Base-by-base conservation (phyloP, 1,140 invertebrate genomes). In the Drosophila miranda region DNA sequence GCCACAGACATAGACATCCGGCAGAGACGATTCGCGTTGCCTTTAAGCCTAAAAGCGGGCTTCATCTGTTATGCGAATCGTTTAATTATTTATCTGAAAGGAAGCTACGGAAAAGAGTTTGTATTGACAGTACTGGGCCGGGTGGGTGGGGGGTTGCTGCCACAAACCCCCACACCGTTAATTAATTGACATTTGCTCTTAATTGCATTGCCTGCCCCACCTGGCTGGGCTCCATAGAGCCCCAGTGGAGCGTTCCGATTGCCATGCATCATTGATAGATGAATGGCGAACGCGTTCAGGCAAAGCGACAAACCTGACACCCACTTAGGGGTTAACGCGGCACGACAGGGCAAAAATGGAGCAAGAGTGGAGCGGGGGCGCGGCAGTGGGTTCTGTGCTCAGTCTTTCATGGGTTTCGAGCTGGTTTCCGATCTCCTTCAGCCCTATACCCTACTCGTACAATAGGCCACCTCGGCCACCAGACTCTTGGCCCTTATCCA, bases 401-500 rank as follows among this genome's bases (percentile, higher is more conserved):
- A 45, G 19, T 4, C n/a, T 16, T 45, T 16, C 9, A 46, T 46
- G 23, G 23, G 5, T 26, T 26, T 26, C 4, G 6, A 26, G 23
- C 23, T 0, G 19, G 14, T 11, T 3, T 4, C 3, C 23, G 23
- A 26, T 26, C 23, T 26, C 16, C 42, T 34, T 49, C 49, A 19
- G 8, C 3, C 23, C 14, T 5, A 55, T 13, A 8, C 3, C 1
- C 64, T 28, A 50, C 44, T 51, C 8, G 63, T 55, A 62, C 89
- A 90, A 80, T 90, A 90, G 11, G 74, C 48, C 41, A 78, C 86
- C 49, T 86, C 74, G 9, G 77, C n/a, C n/a, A n/a, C n/a, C n/a
- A n/a, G 78, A 16, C 83, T 89, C n/a, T 93, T 90, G 28, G 83
- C 71, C 61, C 94, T 92, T n/a, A 96, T 95, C 95, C 95, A 96